phyloP scores from a whole-genome alignment of 2,113 vertebrate genomes.

The Bubo blakistoni region DNA sequence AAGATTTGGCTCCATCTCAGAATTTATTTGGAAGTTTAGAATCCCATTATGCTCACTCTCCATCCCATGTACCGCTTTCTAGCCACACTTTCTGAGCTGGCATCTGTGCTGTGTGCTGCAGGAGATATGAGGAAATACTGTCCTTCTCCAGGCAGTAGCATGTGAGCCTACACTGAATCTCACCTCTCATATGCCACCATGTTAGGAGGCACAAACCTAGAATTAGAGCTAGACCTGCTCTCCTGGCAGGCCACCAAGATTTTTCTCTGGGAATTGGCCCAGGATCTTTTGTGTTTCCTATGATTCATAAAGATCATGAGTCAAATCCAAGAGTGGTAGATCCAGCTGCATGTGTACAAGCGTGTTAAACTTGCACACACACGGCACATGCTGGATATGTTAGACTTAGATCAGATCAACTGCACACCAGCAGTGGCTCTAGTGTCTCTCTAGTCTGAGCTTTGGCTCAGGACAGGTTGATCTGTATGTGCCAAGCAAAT shows the following conservation, averaged over 20 bases:
- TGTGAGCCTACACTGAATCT: neutral
- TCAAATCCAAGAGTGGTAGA: neutral
- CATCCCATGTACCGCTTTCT: neutral
- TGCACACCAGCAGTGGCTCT: neutral
- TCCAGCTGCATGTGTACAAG: rapidly evolving
- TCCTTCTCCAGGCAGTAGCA: neutral
- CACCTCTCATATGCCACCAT: neutral
- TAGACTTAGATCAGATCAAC: neutral
- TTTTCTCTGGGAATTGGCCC: neutral
- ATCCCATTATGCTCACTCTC: neutral
- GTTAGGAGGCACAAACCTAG: neutral
- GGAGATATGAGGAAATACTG: neutral
- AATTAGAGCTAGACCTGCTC: neutral
- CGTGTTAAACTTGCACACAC: rapidly evolving
- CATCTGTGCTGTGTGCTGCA: neutral
- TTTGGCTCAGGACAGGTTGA: neutral
- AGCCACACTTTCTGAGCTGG: neutral
- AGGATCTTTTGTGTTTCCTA: neutral
- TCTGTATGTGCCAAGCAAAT: neutral
- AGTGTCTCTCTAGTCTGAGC: neutral
- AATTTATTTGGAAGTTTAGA: neutral
- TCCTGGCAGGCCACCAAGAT: neutral
- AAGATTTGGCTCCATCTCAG: neutral
- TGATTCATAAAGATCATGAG: neutral
- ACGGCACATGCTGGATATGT: rapidly evolving